These are phyloP conservation scores for Pristiophorus japonicus DNA, from an alignment of 2,113 vertebrate genomes.

Conservation along the genomic window DNA sequence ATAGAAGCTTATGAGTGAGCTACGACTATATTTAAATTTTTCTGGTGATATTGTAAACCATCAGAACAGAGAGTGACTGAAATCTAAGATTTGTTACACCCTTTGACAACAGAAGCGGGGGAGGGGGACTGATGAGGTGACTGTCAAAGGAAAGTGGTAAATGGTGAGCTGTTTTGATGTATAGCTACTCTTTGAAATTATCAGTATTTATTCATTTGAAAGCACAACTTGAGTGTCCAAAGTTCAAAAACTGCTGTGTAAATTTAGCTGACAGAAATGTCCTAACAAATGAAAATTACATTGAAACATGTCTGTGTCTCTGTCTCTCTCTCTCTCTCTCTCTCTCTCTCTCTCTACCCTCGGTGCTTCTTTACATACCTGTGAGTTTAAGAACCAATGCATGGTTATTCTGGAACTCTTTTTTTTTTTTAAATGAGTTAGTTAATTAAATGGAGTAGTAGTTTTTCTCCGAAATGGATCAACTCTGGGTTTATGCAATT, in stretches of 20 bases:
- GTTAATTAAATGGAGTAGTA: neutral
- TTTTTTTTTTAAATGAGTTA: neutral
- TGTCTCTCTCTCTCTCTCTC: too few species aligned
- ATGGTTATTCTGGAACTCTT: neutral
- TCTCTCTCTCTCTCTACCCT: neutral
- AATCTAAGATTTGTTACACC: neutral
- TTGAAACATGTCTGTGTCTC: neutral
- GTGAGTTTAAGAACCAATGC: neutral
- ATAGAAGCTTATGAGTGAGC: neutral
- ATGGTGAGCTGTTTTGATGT: neutral
- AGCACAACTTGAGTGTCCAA: too few species aligned
- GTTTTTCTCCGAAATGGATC: neutral
- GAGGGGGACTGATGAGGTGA: neutral
- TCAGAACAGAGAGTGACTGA: neutral
- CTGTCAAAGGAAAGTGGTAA: neutral
- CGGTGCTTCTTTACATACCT: neutral
- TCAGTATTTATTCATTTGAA: neutral
- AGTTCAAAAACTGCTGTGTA: neutral
- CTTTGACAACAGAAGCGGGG: neutral
- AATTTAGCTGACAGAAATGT: neutral
- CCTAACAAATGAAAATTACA: neutral
- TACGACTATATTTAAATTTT: neutral
- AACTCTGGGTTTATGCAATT: neutral
- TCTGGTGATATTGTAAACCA: neutral
- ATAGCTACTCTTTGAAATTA: neutral